Percentiles rank a stretch among this genome's conserved stretches.
Conservation (phyloP, 2,797 vertebrate species). For the Galaxias olidus region DNA sequence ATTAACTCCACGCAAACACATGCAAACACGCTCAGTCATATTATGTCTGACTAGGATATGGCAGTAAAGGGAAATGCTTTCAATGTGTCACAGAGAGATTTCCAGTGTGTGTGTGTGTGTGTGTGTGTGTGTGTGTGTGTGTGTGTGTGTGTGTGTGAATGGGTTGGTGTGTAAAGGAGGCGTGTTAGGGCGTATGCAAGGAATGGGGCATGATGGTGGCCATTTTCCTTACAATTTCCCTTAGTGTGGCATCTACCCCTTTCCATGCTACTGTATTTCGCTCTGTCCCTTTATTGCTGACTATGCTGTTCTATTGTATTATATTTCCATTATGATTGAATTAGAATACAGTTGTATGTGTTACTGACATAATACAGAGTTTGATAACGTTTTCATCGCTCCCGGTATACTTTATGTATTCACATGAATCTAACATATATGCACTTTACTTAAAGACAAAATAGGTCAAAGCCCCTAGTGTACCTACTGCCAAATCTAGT, state of each 20-base stretch:
- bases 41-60: constrained; percentile 21
- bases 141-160: background rate
- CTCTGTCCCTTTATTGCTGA: too few species aligned
- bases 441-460: too few species aligned
- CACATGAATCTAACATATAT: background rate
- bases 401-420: background rate
- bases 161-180: background rate
- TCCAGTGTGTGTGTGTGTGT: constrained; percentile 14
- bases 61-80: constrained; percentile 60
- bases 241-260: background rate
- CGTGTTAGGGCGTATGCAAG: too few species aligned
- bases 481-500: too few species aligned
- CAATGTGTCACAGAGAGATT: constrained; percentile 55
- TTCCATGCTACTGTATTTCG: background rate
- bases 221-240: background rate
- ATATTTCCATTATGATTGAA: too few species aligned
- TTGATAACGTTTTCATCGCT: too few species aligned
- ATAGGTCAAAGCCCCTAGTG: too few species aligned
- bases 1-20: constrained; percentile 2
- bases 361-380: background rate
- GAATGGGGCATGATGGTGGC: background rate
- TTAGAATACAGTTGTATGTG: background rate
- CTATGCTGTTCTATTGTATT: too few species aligned
- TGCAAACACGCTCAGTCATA: constrained; percentile 1
- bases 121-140: constrained; percentile 5